Conservation (phyloP, 2,113 vertebrate species). For the Girardinichthys multiradiatus region DNA sequence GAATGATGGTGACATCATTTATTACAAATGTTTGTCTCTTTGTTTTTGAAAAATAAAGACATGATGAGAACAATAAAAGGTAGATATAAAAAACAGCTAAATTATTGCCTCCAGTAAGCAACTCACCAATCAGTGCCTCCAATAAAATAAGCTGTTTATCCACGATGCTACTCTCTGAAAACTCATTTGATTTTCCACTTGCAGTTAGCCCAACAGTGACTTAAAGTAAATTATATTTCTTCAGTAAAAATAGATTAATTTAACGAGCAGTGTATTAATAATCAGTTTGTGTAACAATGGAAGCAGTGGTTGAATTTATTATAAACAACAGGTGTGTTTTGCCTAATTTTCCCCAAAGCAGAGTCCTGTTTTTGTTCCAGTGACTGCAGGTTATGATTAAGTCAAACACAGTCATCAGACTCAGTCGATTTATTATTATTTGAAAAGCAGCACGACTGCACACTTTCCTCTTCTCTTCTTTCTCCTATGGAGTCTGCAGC, state of each 20-base stretch:
- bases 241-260: conserved; percentile 1
- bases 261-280: conserved; percentile 3
- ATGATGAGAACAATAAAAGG: background rate
- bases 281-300: background rate
- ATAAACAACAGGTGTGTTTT: background rate
- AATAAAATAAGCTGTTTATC: background rate
- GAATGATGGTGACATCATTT: no score
- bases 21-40: no score
- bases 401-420: background rate
- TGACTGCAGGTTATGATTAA: conserved; percentile 16
- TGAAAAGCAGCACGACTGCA: conserved; percentile 1
- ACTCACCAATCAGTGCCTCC: background rate
- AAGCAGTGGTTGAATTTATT: background rate
- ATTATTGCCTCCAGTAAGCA: background rate
- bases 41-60: background rate
- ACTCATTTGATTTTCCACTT: background rate
- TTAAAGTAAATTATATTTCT: conserved; percentile 12
- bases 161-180: background rate
- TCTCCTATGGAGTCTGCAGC: conserved; percentile 14
- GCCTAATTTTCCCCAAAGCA: background rate
- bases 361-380: conserved; percentile 6
- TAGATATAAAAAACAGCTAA: background rate
- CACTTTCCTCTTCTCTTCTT: background rate
- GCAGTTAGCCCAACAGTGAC: conserved; percentile 1
- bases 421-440: conserved; percentile 11